These are phyloP conservation scores for Tenthredo amoena DNA, from an alignment of 2,888 invertebrate genomes.

Conservation along the genomic window DNA sequence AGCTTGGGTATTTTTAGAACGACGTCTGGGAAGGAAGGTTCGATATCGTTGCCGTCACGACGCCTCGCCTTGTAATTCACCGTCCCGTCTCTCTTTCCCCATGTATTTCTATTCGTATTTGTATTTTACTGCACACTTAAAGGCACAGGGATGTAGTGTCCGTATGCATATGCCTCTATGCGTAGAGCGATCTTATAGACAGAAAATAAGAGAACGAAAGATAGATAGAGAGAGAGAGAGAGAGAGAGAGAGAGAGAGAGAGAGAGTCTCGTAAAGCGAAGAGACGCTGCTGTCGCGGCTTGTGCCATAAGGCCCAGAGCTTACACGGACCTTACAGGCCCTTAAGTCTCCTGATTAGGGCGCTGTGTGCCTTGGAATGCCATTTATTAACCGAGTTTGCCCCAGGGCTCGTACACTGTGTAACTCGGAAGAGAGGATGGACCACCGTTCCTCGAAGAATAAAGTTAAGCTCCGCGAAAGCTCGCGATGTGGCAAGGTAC, in stretches of 20 bases:
- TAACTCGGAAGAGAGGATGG: slow-evolving; percentile 37
- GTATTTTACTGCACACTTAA: not conserved
- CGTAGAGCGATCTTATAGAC: not conserved
- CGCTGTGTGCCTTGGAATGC: slow-evolving; percentile 60
- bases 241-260: not conserved
- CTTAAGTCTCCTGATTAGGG: slow-evolving; percentile 62
- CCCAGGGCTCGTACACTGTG: slow-evolving; percentile 16
- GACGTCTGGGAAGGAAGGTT: slow-evolving; percentile 48
- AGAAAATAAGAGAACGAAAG: not conserved
- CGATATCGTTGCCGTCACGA: slow-evolving; percentile 53
- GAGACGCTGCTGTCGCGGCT: slow-evolving; percentile 39
- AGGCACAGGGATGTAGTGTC: not conserved
- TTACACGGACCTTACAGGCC: slow-evolving; percentile 50
- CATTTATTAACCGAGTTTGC: slow-evolving; percentile 61
- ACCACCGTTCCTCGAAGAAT: not conserved
- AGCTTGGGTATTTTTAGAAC: slow-evolving; percentile 47
- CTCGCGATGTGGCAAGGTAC: not conserved
- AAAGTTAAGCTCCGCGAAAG: not conserved
- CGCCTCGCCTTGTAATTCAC: slow-evolving; percentile 51
- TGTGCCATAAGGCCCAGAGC: slow-evolving; percentile 39
- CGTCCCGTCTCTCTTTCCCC: slow-evolving; percentile 22
- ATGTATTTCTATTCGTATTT: slow-evolving; percentile 19
- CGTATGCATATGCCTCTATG: not conserved
- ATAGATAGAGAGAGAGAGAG: too few species aligned
- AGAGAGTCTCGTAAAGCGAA: slow-evolving; percentile 27